Conservation (phyloP, 2,888 invertebrate genomes). For the Palloptera scutellata region DNA sequence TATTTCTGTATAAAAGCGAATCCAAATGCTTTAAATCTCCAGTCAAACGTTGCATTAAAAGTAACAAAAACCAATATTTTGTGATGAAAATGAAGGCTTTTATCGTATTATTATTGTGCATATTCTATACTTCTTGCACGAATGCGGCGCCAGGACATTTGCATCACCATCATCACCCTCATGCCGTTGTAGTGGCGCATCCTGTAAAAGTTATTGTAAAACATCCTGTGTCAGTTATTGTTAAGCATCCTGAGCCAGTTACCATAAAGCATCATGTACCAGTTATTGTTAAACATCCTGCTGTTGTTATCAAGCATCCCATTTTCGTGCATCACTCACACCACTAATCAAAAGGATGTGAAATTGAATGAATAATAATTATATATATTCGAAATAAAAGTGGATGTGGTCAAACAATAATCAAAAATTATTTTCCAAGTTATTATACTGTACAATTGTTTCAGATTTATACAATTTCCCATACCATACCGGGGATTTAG, state of each 20-base stretch:
- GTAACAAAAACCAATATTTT: neutral
- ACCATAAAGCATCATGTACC: conserved; percentile 22
- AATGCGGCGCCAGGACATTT: conserved; percentile 39
- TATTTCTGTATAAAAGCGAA: too few species aligned
- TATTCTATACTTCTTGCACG: conserved; percentile 5
- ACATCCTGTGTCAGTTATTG: conserved; percentile 33
- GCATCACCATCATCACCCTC: conserved; percentile 32
- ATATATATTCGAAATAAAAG: neutral
- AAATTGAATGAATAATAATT: too few species aligned
- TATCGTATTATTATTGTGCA: conserved; percentile 36
- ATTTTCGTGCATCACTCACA: conserved; percentile 30
- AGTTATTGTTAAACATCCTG: conserved; percentile 27
- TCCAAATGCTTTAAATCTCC: too few species aligned
- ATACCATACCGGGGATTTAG: too few species aligned
- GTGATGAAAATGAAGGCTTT: conserved; percentile 35
- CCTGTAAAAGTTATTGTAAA: conserved; percentile 30
- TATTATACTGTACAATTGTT: neutral
- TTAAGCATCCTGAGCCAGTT: conserved; percentile 31
- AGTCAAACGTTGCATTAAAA: neutral
- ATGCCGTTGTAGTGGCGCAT: neutral
- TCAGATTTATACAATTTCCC: too few species aligned
- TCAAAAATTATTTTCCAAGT: conserved; percentile 24
- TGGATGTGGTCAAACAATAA: conserved; percentile 7
- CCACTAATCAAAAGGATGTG: neutral
- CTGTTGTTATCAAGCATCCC: conserved; percentile 30